Evolutionary conservation across 1,140 invertebrate genomes (phyloP), one percentile per base, ranked within the genome.

Genomic region (Drosophila insularis): DNA sequence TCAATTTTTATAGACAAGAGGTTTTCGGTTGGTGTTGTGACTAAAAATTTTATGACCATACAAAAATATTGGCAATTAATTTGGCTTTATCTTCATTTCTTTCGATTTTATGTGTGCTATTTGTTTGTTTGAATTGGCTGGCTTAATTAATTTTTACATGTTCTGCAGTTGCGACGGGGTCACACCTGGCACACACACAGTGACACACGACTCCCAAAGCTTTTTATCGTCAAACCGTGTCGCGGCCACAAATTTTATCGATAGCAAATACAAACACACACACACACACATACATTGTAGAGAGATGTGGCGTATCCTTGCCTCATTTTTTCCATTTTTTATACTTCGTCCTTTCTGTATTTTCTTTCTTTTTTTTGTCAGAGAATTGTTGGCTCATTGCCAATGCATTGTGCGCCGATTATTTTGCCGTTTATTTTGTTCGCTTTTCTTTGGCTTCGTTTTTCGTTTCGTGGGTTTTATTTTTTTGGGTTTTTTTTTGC

Each of bases 371-470:
- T 58, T 10, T 59, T 56, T 13, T 21, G 31, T 39, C 19, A 13
- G 63, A 56, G 53, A 17, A 60, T 4, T 21, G 46, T 78, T 90
- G 87, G 87, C 87, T 78, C 72, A 75, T 80, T 82, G 87, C 87
- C 87, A 90, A 90, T 90, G 77, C 87, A 90, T 89, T 90, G 82
- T 90, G 87, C 78, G 84, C 84, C 82, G 87, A 90, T 90, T 90
- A 90, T 90, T 90, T 80, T 84, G 78, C 82, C 87, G 82, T 90
- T 87, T 90, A 90, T 90, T 90, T 90, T 82, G 73, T 59, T 76
- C 82, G 69, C 71, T 32, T 72, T 90, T 78, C 69, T 74, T 73
- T 64, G 69, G 69, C 71, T 65, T 55, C 50, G 46, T 43, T 53
- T 21, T 17, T 14, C 31, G 50, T 62, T 68, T 3, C 50, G 14